Percentiles rank a stretch among this genome's conserved stretches.
These are phyloP conservation scores for Aurelia coerulea DNA, from an alignment of 30 jellyfish, hydroid and myxozoan species.

Conservation along the genomic window DNA sequence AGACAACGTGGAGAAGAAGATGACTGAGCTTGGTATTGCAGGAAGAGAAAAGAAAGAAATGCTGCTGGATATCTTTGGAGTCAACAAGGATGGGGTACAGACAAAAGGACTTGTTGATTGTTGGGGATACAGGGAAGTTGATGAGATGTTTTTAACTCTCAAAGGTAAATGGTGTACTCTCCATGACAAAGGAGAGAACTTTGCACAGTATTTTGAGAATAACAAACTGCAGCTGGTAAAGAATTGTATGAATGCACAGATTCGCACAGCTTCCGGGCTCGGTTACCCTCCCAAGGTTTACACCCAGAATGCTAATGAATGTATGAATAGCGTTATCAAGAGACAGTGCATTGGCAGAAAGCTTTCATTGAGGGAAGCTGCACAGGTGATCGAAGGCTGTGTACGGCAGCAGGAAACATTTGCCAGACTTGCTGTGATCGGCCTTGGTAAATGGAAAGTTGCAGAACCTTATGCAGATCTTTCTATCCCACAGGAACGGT, in stretches of 20 bases:
- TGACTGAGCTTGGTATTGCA: constrained; percentile 32
- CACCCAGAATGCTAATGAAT: no score
- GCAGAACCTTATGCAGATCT: no score
- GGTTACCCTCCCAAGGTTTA: no score
- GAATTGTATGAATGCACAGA: constrained; percentile 13
- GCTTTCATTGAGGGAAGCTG: no score
- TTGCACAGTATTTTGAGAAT: constrained; percentile 26
- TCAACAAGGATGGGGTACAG: constrained; percentile 27
- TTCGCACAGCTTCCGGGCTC: constrained; percentile 33
- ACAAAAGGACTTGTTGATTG: constrained; percentile 52
- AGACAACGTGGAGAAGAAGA: constrained; percentile 33
- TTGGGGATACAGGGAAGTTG: constrained; percentile 24
- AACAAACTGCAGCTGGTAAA: constrained; percentile 35
- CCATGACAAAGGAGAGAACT: not conserved
- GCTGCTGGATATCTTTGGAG: constrained; percentile 32
- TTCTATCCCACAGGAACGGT: no score
- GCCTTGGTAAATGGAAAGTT: no score
- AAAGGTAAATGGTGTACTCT: no score
- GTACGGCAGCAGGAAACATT: no score
- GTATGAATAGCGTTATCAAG: no score
- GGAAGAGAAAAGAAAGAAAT: constrained; percentile 13
- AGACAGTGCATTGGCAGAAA: no score
- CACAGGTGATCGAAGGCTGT: no score
- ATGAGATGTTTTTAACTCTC: not conserved
- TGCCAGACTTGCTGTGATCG: no score